Conservation (phyloP, 2,113 vertebrate species). For the Callithrix jacchus region DNA sequence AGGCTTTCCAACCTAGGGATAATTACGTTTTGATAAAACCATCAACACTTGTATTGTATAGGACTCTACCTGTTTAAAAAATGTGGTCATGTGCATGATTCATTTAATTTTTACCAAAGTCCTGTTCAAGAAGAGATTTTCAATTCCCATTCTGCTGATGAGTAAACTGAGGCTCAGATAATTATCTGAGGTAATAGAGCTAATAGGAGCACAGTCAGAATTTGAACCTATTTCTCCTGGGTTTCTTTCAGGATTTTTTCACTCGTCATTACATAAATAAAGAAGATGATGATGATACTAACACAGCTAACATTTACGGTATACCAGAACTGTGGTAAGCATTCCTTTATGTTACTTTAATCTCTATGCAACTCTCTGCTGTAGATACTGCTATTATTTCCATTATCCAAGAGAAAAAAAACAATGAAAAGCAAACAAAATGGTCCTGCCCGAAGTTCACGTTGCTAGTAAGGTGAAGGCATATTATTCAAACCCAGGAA, state of each 20-base stretch:
- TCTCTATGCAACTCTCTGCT: not conserved
- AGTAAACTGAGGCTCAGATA: not conserved
- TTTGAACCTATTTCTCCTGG: not conserved
- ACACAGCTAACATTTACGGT: not conserved
- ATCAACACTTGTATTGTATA: not conserved
- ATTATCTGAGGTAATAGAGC: not conserved
- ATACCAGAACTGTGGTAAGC: not conserved
- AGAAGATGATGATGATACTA: not conserved
- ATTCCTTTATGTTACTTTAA: not conserved
- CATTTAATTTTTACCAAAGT: not conserved
- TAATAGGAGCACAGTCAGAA: not conserved
- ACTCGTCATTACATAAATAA: not conserved
- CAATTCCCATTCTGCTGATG: not conserved
- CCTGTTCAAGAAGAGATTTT: not conserved
- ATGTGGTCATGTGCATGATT: not conserved
- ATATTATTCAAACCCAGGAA: not conserved
- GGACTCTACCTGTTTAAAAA: not conserved
- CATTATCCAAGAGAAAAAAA: not conserved
- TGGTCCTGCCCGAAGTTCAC: not conserved
- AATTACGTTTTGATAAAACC: not conserved
- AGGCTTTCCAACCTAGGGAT: conserved; percentile 9
- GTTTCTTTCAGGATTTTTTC: not conserved
- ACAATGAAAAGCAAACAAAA: not conserved
- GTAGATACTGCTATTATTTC: not conserved
- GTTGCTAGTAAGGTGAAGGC: not conserved